Conservation (phyloP, 2,113 vertebrate genomes). For the Psammodynastes pulverulentus region DNA sequence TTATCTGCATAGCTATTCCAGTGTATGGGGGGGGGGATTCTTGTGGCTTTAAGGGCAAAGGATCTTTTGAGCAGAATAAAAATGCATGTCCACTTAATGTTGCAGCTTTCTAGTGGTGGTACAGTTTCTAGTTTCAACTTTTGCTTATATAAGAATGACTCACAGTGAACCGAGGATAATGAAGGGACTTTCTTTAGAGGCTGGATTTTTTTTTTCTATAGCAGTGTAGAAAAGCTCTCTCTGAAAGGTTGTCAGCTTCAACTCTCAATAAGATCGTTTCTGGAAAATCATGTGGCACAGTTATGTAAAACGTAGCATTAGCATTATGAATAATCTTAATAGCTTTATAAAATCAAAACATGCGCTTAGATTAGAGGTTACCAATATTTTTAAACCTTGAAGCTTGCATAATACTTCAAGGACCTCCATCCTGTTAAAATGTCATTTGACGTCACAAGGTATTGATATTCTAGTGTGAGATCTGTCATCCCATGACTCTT, state of each 20-base stretch:
- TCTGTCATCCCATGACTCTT: background rate
- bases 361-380: background rate
- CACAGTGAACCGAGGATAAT: slow-evolving; percentile 4
- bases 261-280: background rate
- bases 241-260: background rate
- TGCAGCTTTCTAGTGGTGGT: background rate
- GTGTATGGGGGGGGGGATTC: background rate
- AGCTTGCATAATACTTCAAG: background rate
- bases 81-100: background rate
- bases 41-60: background rate
- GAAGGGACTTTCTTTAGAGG: background rate
- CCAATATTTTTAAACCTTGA: background rate
- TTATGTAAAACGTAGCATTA: background rate
- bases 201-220: background rate
- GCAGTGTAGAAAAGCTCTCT: background rate
- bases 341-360: background rate
- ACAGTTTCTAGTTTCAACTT: background rate
- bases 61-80: slow-evolving; percentile 1
- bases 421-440: background rate
- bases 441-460: background rate
- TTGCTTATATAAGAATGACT: slow-evolving; percentile 21
- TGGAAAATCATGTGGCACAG: background rate
- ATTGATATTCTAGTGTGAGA: background rate
- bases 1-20: background rate
- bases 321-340: background rate